Conservation (phyloP, 2,888 invertebrate genomes). For the Heteropelma amictum region DNA sequence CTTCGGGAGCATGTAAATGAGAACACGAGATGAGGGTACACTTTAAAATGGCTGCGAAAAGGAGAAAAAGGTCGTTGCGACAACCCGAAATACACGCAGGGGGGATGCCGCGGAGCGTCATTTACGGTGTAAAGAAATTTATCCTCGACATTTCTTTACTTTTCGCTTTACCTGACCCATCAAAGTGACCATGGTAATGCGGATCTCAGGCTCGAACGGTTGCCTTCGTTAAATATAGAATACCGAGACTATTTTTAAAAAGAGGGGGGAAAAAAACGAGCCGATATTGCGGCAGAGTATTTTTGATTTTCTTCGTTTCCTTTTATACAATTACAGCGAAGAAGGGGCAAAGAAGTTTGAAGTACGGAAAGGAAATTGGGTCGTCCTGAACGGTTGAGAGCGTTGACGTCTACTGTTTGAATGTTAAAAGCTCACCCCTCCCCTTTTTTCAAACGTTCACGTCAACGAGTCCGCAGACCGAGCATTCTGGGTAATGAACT, state of each 20-base stretch:
- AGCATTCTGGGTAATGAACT: slow-evolving; percentile 65
- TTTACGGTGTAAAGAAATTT: not conserved
- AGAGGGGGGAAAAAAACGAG: not conserved
- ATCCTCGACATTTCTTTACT: slow-evolving; percentile 42
- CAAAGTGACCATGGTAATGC: slow-evolving; percentile 28
- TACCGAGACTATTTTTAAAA: not conserved
- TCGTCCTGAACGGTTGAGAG: slow-evolving; percentile 49
- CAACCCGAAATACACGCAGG: not conserved
- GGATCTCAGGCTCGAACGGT: slow-evolving; percentile 20
- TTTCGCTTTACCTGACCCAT: slow-evolving; percentile 16
- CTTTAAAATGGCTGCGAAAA: too few relatives aligned
- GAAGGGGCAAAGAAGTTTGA: slow-evolving; percentile 23
- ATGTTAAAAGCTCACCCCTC: slow-evolving; percentile 51
- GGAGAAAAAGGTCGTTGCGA: not conserved
- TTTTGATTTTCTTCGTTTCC: slow-evolving; percentile 20
- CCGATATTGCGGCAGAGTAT: slow-evolving; percentile 14
- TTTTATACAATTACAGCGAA: slow-evolving; percentile 8
- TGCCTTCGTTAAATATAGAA: slow-evolving; percentile 32
- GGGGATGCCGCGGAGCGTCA: not conserved
- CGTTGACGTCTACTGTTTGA: slow-evolving; percentile 55
- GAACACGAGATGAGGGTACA: too few relatives aligned
- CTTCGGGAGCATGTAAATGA: too few relatives aligned
- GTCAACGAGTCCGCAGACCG: slow-evolving; percentile 40
- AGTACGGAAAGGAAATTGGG: slow-evolving; percentile 50
- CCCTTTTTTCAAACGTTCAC: slow-evolving; percentile 30